Evolutionary conservation across 2,888 invertebrate genomes (phyloP).

Genomic region (Watsonalla cultraria): DNA sequence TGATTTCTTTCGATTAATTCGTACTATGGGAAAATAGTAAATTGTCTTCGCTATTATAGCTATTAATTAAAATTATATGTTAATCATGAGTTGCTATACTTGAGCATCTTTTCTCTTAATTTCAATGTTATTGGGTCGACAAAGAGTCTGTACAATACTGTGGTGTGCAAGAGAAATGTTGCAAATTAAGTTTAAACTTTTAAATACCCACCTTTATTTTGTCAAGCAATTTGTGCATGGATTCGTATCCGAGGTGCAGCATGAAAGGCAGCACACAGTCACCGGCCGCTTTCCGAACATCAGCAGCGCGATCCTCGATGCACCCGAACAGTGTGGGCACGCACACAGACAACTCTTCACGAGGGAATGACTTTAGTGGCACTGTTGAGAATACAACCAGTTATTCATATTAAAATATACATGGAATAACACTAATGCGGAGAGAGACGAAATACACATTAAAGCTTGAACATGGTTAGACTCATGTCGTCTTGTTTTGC

Average conservation of each 20-base stretch:
- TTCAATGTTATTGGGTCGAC: no score
- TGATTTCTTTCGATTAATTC: no score
- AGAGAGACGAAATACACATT: no score
- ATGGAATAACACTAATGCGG: no score
- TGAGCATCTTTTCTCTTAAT: no score
- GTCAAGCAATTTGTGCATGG: constrained; percentile 86
- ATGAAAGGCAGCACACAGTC: constrained; percentile 95
- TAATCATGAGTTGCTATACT: no score
- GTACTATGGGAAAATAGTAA: no score
- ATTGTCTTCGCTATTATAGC: no score
- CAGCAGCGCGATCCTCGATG: constrained; percentile 93
- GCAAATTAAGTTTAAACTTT: not conserved
- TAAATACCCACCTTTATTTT: constrained; percentile 83
- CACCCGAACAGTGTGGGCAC: constrained; percentile 88
- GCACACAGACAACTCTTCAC: constrained; percentile 89
- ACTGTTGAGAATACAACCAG: constrained; percentile 52
- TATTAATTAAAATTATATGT: no score
- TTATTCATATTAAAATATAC: no score
- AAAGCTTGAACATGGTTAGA: no score
- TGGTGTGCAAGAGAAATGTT: not conserved
- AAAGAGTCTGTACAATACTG: not conserved
- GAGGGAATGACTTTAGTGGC: constrained; percentile 84
- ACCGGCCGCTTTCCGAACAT: constrained; percentile 93
- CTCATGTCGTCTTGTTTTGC: not conserved
- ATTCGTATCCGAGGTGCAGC: constrained; percentile 93